Evolutionary conservation across 2,888 invertebrate species (phyloP).

Genomic region (Mesorhabditis belari): DNA sequence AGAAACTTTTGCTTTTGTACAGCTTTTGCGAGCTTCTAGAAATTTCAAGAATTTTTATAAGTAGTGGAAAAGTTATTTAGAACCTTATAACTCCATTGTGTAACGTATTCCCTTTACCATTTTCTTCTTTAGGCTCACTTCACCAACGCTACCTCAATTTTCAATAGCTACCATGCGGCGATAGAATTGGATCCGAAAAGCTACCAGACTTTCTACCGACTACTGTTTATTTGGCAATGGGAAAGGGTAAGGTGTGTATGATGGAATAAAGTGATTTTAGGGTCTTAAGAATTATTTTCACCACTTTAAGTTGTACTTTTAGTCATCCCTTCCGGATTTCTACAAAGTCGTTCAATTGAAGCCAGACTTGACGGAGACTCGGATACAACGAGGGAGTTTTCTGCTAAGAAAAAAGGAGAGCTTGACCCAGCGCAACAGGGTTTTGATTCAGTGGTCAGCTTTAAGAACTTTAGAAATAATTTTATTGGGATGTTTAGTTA

Average conservation of each 20-base stretch:
- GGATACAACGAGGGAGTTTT: conserved; percentile 76
- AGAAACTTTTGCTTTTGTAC: too few species aligned
- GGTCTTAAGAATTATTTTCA: neutral
- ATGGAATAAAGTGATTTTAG: conserved; percentile 55
- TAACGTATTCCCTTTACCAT: neutral
- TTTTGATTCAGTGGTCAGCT: conserved; percentile 40
- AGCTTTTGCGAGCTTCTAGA: too few species aligned
- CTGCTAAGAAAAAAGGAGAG: conserved; percentile 73
- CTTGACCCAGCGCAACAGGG: conserved; percentile 41
- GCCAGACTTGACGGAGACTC: conserved; percentile 79
- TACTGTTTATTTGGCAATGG: conserved; percentile 35
- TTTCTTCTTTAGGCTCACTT: conserved; percentile 67
- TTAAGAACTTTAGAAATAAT: neutral
- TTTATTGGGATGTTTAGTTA: conserved; percentile 57
- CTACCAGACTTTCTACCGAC: conserved; percentile 86
- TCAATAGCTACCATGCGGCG: conserved; percentile 94
- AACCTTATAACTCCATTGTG: too few species aligned
- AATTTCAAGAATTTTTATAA: too few species aligned
- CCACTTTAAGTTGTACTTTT: too few species aligned
- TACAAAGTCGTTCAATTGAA: conserved; percentile 84
- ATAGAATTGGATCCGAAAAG: conserved; percentile 92
- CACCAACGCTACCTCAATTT: conserved; percentile 85
- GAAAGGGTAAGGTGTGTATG: conserved; percentile 23
- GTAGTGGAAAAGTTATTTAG: neutral
- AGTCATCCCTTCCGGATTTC: conserved; percentile 83